Percentiles rank a stretch among this genome's conserved stretches.
These are phyloP conservation scores for Meghimatium bilineatum DNA, from an alignment of 2,888 invertebrate genomes.

Conservation along the genomic window DNA sequence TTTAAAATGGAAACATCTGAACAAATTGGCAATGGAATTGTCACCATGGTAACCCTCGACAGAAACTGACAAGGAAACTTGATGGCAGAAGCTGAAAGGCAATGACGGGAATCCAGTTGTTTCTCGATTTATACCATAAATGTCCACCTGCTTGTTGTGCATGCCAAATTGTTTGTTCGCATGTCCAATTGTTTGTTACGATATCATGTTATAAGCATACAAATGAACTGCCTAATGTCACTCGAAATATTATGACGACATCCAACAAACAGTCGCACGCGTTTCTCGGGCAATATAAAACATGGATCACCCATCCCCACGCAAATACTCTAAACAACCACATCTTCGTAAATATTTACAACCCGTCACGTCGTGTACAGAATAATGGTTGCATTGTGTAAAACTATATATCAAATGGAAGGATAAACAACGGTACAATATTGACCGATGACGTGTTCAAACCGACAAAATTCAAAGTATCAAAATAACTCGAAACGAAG, in stretches of 20 bases:
- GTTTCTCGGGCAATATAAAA: background rate
- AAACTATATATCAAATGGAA: constrained; percentile 4
- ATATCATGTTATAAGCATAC: too few relatives aligned
- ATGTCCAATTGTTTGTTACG: too few relatives aligned
- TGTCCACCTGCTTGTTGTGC: too few relatives aligned
- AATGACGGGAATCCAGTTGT: too few relatives aligned
- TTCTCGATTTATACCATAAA: too few relatives aligned
- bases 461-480: background rate
- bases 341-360: background rate
- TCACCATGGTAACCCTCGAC: too few relatives aligned
- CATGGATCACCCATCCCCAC: background rate
- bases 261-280: background rate
- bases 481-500: background rate
- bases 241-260: background rate
- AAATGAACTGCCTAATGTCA: background rate
- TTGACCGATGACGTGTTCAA: background rate
- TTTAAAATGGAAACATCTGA: too few relatives aligned
- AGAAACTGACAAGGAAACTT: too few relatives aligned
- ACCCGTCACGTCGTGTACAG: background rate
- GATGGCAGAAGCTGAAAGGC: too few relatives aligned
- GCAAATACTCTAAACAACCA: background rate
- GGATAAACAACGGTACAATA: background rate
- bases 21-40: too few relatives aligned
- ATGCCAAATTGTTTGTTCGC: too few relatives aligned
- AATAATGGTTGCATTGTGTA: background rate